Percentiles rank a stretch among this genome's conserved stretches.
These are phyloP conservation scores for Luperina nickerlii DNA, from an alignment of 2,888 invertebrate species.

Conservation along the genomic window DNA sequence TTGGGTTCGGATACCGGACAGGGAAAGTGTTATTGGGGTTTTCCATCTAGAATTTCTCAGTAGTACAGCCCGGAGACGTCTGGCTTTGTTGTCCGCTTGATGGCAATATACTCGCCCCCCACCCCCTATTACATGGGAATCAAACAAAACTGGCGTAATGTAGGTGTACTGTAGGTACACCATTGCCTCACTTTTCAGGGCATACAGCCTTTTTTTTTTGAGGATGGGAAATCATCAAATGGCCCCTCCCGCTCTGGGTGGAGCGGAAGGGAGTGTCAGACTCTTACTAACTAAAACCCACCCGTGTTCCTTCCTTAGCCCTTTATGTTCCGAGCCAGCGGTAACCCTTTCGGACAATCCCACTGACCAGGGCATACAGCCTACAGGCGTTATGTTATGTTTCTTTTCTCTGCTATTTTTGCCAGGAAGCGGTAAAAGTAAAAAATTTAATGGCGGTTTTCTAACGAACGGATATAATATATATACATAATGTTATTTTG, in stretches of 20 bases:
- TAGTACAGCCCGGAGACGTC: too few species aligned
- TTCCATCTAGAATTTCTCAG: neutral
- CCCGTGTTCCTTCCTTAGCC: too few species aligned
- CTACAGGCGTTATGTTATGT: neutral
- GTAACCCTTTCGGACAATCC: too few species aligned
- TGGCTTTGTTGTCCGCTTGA: neutral
- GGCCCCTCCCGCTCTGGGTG: too few species aligned
- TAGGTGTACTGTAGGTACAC: neutral
- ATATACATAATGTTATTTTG: conserved; percentile 41
- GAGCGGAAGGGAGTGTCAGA: too few species aligned
- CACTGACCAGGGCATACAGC: too few species aligned
- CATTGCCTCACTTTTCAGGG: neutral
- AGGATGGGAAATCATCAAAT: too few species aligned
- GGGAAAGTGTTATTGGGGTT: neutral
- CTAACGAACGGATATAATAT: conserved; percentile 28
- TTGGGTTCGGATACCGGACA: neutral
- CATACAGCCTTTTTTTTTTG: too few species aligned
- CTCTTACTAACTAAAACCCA: too few species aligned
- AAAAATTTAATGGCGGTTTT: conserved; percentile 33
- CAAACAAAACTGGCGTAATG: neutral
- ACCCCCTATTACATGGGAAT: neutral
- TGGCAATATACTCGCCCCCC: neutral
- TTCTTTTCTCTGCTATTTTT: conserved; percentile 19
- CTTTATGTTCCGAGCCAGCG: too few species aligned
- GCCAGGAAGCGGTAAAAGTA: conserved; percentile 60